These are phyloP conservation scores for Drosophila pullipes DNA, from an alignment of 2,888 invertebrate species.

Conservation along the genomic window DNA sequence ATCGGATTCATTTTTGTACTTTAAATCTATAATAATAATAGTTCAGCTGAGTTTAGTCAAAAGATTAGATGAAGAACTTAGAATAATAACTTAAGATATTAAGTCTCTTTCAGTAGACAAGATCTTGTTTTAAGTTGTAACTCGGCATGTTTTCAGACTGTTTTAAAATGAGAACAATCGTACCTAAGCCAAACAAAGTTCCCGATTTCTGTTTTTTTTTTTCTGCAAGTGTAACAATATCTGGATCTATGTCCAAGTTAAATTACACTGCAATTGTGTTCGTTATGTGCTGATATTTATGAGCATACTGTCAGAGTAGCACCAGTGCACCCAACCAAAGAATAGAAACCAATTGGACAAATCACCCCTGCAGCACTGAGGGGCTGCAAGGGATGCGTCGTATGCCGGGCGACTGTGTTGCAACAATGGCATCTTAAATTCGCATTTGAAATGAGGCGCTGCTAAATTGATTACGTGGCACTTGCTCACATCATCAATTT, in stretches of 20 bases:
- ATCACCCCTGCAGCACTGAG: slow-evolving; percentile 15
- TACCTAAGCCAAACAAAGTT: accelerated
- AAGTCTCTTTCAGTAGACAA: background rate
- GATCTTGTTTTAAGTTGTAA: background rate
- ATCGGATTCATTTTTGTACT: background rate
- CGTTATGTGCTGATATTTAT: slow-evolving; percentile 57
- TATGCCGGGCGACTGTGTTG: slow-evolving; percentile 5
- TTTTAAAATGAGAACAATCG: background rate
- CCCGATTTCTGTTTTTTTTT: too few species aligned
- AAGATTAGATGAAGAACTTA: background rate
- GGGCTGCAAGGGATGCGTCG: slow-evolving; percentile 18
- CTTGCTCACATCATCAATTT: slow-evolving; percentile 80
- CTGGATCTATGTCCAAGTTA: background rate
- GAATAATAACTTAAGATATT: background rate
- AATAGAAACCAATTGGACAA: slow-evolving; percentile 33
- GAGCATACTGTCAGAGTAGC: slow-evolving; percentile 21
- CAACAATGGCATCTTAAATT: slow-evolving; percentile 79
- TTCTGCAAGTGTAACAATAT: background rate
- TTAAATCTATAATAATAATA: background rate
- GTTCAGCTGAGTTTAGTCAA: background rate
- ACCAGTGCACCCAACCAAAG: slow-evolving; percentile 6
- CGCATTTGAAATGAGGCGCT: slow-evolving; percentile 71
- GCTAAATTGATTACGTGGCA: slow-evolving; percentile 79
- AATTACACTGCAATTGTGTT: slow-evolving; percentile 9
- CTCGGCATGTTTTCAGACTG: background rate